phyloP scores from a whole-genome alignment of 2,888 invertebrate species.

The Apodemia hepburni region DNA sequence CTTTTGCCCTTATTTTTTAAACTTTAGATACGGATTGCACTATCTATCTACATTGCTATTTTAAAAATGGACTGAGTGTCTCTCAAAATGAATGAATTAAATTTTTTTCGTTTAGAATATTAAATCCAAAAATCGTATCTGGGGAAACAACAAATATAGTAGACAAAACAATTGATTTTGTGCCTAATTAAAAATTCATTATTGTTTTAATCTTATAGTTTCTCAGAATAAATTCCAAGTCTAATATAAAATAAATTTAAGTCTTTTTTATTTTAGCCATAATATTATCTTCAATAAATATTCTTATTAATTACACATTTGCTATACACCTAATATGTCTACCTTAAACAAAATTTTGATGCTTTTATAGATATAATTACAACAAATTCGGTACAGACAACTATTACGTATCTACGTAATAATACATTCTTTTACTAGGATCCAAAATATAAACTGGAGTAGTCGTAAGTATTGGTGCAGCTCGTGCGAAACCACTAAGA shows the following conservation, averaged over 20 bases:
- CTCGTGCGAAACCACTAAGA: constrained; percentile 62
- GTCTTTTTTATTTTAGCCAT: no score
- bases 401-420: constrained; percentile 56
- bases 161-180: no score
- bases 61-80: no score
- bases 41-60: no score
- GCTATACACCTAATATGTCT: neutral
- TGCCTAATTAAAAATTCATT: no score
- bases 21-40: no score
- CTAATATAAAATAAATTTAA: no score
- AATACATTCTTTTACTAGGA: constrained; percentile 75
- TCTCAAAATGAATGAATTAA: no score
- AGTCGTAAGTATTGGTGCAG: constrained; percentile 58
- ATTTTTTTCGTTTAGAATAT: no score
- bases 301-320: neutral
- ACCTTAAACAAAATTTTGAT: neutral
- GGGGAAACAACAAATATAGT: no score
- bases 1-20: no score
- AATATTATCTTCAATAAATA: constrained; percentile 2
- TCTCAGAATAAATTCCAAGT: constrained; percentile 19
- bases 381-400: neutral
- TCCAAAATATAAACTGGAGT: constrained; percentile 66
- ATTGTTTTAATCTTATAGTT: constrained; percentile 32
- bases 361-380: neutral
- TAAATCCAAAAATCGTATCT: no score